These are phyloP conservation scores for Neodiprion fabricii DNA, from an alignment of 1,140 invertebrate species.

Conservation along the genomic window DNA sequence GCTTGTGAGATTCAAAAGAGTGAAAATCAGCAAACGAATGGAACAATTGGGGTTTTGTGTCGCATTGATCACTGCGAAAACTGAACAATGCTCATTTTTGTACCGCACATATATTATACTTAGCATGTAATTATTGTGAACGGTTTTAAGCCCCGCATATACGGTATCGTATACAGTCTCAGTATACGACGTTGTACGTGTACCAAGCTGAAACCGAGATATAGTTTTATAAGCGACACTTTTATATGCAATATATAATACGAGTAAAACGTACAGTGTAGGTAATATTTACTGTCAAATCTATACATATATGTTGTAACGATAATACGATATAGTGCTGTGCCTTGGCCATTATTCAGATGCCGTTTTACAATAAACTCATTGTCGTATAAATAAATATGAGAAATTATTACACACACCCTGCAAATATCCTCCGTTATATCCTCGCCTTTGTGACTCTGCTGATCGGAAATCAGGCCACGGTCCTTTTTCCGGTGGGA, in stretches of 20 bases:
- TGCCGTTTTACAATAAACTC: conserved; percentile 51
- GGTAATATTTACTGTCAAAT: conserved; percentile 49
- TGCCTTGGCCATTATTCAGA: conserved; percentile 42
- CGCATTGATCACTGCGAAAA: not conserved
- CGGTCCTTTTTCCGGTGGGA: not conserved
- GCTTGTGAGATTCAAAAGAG: not conserved
- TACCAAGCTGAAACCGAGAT: not conserved
- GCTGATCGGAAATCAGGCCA: not conserved
- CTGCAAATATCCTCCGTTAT: not conserved
- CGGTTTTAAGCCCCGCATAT: not conserved
- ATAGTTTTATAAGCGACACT: conserved; percentile 6
- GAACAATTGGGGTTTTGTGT: not conserved
- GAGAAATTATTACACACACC: not conserved
- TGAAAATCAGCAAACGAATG: too few relatives aligned
- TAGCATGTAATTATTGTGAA: not conserved
- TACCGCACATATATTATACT: not conserved
- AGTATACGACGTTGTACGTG: not conserved
- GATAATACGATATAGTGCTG: conserved; percentile 33
- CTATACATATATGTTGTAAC: conserved; percentile 2
- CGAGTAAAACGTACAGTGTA: conserved; percentile 41
- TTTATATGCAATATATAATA: not conserved
- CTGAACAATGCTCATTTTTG: not conserved
- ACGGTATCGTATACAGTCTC: not conserved
- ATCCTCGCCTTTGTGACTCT: not conserved
- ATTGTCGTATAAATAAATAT: conserved; percentile 36